Evolutionary conservation across 2,113 vertebrate species (phyloP).

Genomic region (Bucco capensis): DNA sequence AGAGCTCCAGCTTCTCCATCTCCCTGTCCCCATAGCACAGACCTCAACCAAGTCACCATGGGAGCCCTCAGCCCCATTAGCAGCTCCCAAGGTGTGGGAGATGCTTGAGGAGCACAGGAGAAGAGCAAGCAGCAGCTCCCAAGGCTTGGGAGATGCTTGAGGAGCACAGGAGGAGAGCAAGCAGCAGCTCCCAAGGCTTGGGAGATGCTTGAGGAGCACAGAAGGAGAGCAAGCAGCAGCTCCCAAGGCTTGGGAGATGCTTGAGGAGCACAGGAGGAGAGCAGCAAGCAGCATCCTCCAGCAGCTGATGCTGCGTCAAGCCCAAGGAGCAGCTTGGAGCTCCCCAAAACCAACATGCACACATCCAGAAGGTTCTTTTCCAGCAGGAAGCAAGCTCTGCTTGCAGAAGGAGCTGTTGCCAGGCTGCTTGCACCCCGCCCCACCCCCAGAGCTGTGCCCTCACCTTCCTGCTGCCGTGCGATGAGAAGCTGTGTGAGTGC

Average conservation of each 20-base stretch:
- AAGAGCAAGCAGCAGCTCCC: not conserved
- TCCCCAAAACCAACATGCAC: rapidly evolving
- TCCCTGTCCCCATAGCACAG: not conserved
- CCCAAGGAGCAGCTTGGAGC: not conserved
- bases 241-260: not conserved
- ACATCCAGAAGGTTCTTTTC: rapidly evolving
- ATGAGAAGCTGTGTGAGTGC: conserved; percentile 76
- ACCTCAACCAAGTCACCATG: rapidly evolving
- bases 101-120: rapidly evolving
- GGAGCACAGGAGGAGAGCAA: rapidly evolving
- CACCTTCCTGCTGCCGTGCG: conserved; percentile 84
- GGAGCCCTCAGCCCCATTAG: not conserved
- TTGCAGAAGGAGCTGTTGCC: not conserved
- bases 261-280: rapidly evolving
- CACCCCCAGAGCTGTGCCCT: not conserved
- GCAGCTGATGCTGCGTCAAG: rapidly evolving
- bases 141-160: rapidly evolving
- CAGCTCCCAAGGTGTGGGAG: not conserved
- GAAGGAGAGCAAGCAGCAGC: not conserved
- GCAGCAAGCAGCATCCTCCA: not conserved
- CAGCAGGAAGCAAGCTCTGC: rapidly evolving
- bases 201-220: rapidly evolving
- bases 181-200: not conserved
- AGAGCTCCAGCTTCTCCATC: not conserved
- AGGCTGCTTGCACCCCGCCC: not conserved